These are phyloP conservation scores for Aphodius granarius DNA, from an alignment of 2,888 invertebrate genomes.

Conservation along the genomic window DNA sequence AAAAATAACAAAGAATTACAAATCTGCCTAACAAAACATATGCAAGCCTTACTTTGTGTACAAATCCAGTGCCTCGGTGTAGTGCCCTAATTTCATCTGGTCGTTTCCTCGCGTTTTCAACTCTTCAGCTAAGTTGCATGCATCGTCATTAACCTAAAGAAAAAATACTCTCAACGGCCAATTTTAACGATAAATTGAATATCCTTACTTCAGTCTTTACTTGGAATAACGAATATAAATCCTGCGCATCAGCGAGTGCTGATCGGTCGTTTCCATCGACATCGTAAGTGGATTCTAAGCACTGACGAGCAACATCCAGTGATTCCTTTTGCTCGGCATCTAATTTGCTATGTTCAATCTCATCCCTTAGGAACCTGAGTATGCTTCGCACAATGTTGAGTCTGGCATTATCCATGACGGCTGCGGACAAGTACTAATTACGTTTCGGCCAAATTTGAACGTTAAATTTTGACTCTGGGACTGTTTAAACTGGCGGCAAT, in stretches of 20 bases:
- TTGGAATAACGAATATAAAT: slow-evolving; percentile 18
- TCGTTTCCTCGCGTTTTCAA: slow-evolving; percentile 87
- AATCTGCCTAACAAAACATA: slow-evolving; percentile 23
- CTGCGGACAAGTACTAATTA: not conserved
- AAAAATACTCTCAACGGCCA: no score
- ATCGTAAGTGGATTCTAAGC: slow-evolving; percentile 88
- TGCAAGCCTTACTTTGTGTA: slow-evolving; percentile 68
- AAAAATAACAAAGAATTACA: slow-evolving; percentile 15
- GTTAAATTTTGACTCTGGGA: not conserved
- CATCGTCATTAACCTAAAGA: slow-evolving; percentile 56
- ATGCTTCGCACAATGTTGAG: slow-evolving; percentile 42
- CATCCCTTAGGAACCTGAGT: slow-evolving; percentile 45
- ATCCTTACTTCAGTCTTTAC: slow-evolving; percentile 23
- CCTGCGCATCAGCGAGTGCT: slow-evolving; percentile 7
- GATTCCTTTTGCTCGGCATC: slow-evolving; percentile 63
- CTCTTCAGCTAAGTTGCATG: slow-evolving; percentile 73
- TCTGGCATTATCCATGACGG: slow-evolving; percentile 27
- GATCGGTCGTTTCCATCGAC: slow-evolving; percentile 50
- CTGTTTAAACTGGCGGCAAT: not conserved
- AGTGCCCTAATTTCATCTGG: slow-evolving; percentile 83
- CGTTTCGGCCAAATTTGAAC: not conserved
- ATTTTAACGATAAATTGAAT: no score
- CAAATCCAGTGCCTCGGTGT: slow-evolving; percentile 77
- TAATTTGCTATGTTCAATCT: slow-evolving; percentile 40
- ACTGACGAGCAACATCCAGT: slow-evolving; percentile 92